Evolutionary conservation across 2,797 vertebrate species (phyloP).

Genomic region (Pangasius sanitwongsei): DNA sequence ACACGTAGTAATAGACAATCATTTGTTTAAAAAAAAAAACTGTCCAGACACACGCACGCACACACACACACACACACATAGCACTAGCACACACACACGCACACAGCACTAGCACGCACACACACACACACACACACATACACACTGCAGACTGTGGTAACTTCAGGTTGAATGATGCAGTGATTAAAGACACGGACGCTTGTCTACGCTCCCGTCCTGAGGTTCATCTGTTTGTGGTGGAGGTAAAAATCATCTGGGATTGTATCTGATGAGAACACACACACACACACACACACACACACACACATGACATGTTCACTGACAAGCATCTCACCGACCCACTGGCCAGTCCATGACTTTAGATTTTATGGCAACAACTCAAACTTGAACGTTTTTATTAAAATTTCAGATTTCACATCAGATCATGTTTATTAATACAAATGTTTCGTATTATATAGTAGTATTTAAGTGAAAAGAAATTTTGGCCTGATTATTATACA

Average conservation of each 20-base stretch:
- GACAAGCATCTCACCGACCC: not conserved
- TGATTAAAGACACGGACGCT: not conserved
- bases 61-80: not conserved
- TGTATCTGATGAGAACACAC: slow-evolving; percentile 69
- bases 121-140: not conserved
- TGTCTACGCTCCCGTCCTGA: slow-evolving; percentile 35
- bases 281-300: slow-evolving; percentile 5
- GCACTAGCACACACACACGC: too few species aligned
- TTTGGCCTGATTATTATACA: too few species aligned
- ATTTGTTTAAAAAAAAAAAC: too few species aligned
- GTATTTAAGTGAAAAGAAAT: too few species aligned
- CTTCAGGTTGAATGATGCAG: not conserved
- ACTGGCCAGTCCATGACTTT: not conserved
- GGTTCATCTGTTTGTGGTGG: slow-evolving; percentile 68
- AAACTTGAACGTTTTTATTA: too few species aligned
- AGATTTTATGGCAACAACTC: not conserved
- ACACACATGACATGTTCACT: not conserved
- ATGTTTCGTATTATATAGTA: too few species aligned
- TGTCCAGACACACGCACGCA: not conserved
- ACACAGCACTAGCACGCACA: too few species aligned
- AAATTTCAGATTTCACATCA: too few species aligned
- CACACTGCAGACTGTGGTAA: not conserved
- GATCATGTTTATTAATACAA: too few species aligned
- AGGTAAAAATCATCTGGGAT: slow-evolving; percentile 81
- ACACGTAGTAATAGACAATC: not conserved